Conservation (phyloP, 2,888 invertebrate genomes). For the Metellina segmentata region DNA sequence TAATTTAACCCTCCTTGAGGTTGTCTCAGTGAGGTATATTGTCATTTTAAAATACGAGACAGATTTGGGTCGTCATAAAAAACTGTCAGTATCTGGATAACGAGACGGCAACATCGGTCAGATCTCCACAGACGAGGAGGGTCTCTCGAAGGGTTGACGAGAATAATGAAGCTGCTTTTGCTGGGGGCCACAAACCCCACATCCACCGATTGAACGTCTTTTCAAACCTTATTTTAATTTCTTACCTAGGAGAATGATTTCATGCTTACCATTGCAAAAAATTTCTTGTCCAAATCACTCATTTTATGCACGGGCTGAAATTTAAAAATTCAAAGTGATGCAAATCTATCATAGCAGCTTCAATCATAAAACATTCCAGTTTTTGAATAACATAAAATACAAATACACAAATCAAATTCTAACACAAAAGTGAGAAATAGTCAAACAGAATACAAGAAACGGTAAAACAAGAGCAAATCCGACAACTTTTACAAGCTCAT, state of each 20-base stretch:
- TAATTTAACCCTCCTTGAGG: no score
- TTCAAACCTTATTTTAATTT: not conserved
- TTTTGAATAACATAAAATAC: not conserved
- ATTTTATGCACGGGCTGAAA: not conserved
- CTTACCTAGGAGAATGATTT: not conserved
- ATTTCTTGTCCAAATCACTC: constrained; percentile 47
- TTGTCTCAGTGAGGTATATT: no score
- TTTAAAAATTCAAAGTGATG: not conserved
- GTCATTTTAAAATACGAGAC: no score
- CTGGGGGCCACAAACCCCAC: not conserved
- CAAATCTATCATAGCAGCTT: not conserved
- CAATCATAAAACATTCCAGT: not conserved
- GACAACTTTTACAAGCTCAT: not conserved
- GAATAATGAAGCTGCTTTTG: not conserved
- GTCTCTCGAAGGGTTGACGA: not conserved
- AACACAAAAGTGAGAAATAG: not conserved
- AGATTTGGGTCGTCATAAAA: no score
- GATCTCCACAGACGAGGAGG: not conserved
- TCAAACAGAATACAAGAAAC: not conserved
- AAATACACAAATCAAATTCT: not conserved
- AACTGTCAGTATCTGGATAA: not conserved
- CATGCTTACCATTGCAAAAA: constrained; percentile 45
- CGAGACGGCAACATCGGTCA: not conserved
- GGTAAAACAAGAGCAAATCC: not conserved
- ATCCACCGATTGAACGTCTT: not conserved